phyloP scores from a whole-genome alignment of 2,797 vertebrate species.

The Channallabes apus region DNA sequence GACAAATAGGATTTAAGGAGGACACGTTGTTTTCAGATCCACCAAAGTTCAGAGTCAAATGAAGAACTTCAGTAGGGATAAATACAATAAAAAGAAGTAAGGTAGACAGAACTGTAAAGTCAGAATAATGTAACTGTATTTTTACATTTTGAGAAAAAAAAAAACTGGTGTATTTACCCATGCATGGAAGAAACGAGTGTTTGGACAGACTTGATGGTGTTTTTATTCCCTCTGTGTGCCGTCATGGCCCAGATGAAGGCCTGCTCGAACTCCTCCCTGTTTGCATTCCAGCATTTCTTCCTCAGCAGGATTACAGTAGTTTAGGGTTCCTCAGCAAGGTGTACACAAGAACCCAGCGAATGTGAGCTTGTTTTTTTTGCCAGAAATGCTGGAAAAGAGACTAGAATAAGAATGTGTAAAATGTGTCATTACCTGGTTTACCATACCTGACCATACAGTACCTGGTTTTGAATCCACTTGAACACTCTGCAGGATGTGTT shows the following conservation, averaged over 20 bases:
- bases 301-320: constrained; percentile 12
- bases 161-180: neutral
- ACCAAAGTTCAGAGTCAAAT: neutral
- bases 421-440: neutral
- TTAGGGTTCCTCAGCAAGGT: neutral
- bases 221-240: neutral
- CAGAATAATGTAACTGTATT: neutral
- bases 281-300: neutral
- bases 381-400: neutral
- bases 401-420: neutral
- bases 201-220: neutral
- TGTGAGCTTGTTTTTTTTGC: neutral
- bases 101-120: neutral
- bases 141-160: neutral
- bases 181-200: neutral
- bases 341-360: neutral
- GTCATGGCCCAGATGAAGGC: constrained; percentile 9
- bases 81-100: too few relatives aligned
- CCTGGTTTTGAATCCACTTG: neutral
- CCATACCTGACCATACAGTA: too few relatives aligned
- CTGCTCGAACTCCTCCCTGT: neutral
- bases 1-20: neutral
- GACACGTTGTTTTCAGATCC: neutral
- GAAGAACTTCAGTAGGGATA: neutral
- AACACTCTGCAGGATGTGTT: constrained; percentile 57